Percentiles rank a stretch among this genome's conserved stretches.
These are phyloP conservation scores for Neodiprion fabricii DNA, from an alignment of 1,140 invertebrate species.

Conservation along the genomic window DNA sequence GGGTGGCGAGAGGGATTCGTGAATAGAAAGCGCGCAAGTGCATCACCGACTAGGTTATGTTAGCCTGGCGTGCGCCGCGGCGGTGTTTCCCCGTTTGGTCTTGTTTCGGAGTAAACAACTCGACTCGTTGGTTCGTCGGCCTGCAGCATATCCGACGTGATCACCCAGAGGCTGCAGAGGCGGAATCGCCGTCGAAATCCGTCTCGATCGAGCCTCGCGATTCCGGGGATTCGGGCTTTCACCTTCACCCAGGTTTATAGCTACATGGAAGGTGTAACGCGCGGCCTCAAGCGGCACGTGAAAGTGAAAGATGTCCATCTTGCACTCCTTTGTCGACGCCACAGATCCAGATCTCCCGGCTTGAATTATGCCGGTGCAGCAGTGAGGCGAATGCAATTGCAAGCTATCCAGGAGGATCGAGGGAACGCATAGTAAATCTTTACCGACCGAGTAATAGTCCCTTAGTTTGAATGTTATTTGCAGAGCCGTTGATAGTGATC, in stretches of 20 bases:
- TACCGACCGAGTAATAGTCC: too few species aligned
- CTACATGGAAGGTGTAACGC: too few species aligned
- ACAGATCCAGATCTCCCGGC: background rate
- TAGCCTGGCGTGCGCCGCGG: background rate
- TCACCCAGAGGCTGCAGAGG: too few species aligned
- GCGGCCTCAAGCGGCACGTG: background rate
- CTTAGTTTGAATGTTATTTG: too few species aligned
- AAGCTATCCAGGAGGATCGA: too few species aligned
- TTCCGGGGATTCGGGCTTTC: background rate
- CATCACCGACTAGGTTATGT: background rate
- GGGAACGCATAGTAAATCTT: too few species aligned
- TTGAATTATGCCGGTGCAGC: too few species aligned
- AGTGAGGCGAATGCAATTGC: too few species aligned
- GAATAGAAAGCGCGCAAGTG: background rate
- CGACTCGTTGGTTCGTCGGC: too few species aligned
- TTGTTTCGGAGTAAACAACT: background rate
- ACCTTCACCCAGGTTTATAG: background rate
- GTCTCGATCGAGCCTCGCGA: background rate
- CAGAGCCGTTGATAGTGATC: too few species aligned
- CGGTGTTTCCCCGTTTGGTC: background rate
- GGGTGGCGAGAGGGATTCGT: background rate
- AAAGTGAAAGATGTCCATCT: slow-evolving; percentile 5
- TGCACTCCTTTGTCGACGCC: background rate
- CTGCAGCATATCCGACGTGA: too few species aligned
- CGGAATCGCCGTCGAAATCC: background rate